Percentiles rank a stretch among this genome's conserved stretches.
These are phyloP conservation scores for Polydrusus pterygomalis DNA, from an alignment of 2,888 invertebrate species.

Conservation along the genomic window DNA sequence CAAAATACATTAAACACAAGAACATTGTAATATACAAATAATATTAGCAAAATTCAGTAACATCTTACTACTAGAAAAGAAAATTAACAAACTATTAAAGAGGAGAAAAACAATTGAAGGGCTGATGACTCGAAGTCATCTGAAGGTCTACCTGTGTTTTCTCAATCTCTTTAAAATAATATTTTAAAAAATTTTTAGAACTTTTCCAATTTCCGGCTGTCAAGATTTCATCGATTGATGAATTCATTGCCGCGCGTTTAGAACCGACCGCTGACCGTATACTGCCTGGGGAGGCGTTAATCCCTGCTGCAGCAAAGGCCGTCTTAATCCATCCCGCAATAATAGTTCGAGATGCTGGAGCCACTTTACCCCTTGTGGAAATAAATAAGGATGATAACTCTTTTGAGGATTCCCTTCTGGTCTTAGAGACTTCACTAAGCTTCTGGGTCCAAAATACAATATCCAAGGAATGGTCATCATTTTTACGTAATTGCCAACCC, in stretches of 20 bases:
- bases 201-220: slow-evolving; percentile 47
- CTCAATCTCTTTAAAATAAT: slow-evolving; percentile 33
- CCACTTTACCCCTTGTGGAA: background rate
- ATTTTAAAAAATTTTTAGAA: slow-evolving; percentile 38
- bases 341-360: slow-evolving; percentile 42
- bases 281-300: slow-evolving; percentile 50
- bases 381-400: background rate
- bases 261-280: slow-evolving; percentile 52
- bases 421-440: background rate
- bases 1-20: background rate
- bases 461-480: background rate
- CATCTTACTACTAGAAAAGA: background rate
- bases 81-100: slow-evolving; percentile 14
- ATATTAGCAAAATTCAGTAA: background rate
- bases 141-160: slow-evolving; percentile 23
- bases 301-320: slow-evolving; percentile 42
- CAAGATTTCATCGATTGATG: slow-evolving; percentile 47
- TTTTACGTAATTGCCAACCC: slow-evolving; percentile 20
- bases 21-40: background rate
- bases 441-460: background rate
- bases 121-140: slow-evolving; percentile 12
- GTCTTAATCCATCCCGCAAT: slow-evolving; percentile 53
- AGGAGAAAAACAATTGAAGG: slow-evolving; percentile 30
- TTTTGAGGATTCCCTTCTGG: background rate
- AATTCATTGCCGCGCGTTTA: slow-evolving; percentile 8